Conservation (phyloP, 2,888 invertebrate species). For the Heliconius charithonia region DNA sequence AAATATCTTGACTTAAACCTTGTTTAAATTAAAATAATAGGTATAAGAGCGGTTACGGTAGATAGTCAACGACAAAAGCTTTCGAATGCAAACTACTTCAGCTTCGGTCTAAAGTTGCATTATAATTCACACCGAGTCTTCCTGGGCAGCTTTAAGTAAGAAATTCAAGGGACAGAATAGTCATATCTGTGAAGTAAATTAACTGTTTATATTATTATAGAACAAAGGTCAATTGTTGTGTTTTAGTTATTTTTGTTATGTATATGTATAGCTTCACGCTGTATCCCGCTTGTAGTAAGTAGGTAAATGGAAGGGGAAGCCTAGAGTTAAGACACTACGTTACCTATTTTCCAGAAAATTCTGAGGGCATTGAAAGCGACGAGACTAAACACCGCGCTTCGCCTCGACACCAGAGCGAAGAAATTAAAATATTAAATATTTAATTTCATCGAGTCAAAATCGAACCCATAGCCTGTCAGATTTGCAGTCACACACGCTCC, state of each 20-base stretch:
- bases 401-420: too few species aligned
- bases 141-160: constrained; percentile 34
- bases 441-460: too few species aligned
- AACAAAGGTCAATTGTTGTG: not conserved
- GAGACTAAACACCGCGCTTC: too few species aligned
- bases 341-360: too few species aligned
- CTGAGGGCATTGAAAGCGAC: too few species aligned
- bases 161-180: constrained; percentile 14
- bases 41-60: constrained; percentile 20
- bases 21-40: constrained; percentile 31
- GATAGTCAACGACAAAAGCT: constrained; percentile 39
- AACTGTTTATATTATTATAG: not conserved
- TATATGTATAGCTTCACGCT: not conserved
- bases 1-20: constrained; percentile 11
- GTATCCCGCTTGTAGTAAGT: too few species aligned
- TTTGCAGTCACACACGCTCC: too few species aligned
- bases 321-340: too few species aligned
- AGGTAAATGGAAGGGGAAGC: too few species aligned
- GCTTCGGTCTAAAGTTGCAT: constrained; percentile 42
- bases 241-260: not conserved
- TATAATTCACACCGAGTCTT: constrained; percentile 41
- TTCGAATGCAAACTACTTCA: constrained; percentile 40
- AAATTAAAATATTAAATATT: too few species aligned
- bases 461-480: too few species aligned
- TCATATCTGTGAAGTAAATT: constrained; percentile 12